Percentiles rank a stretch among this genome's conserved stretches.
Conservation (phyloP, 2,797 vertebrate species). For the Acanthurus tractus region DNA sequence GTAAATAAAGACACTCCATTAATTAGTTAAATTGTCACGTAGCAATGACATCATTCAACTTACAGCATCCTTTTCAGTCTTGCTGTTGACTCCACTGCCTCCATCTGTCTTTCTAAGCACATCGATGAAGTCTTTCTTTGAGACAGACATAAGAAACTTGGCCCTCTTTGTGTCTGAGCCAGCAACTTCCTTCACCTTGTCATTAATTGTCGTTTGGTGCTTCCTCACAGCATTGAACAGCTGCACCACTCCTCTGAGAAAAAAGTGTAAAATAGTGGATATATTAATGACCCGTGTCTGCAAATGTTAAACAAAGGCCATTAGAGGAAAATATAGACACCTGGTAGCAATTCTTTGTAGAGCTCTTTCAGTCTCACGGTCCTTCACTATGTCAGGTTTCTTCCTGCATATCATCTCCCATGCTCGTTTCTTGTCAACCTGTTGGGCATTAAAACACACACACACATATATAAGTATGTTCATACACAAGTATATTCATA, state of each 20-base stretch:
- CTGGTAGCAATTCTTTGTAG: constrained; percentile 95
- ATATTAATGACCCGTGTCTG: neutral
- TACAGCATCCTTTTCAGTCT: constrained; percentile 68
- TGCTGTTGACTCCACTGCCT: neutral
- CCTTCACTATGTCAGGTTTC: constrained; percentile 92
- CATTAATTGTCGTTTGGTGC: constrained; percentile 90
- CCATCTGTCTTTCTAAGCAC: constrained; percentile 86
- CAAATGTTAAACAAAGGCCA: neutral
- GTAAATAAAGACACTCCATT: neutral
- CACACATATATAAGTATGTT: neutral
- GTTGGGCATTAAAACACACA: constrained; percentile 2
- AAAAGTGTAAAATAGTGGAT: neutral
- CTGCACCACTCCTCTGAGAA: constrained; percentile 92
- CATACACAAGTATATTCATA: too few relatives aligned
- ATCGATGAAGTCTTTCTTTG: constrained; percentile 95
- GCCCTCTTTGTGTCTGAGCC: constrained; percentile 91
- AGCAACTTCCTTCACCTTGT: constrained; percentile 89
- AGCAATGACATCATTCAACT: constrained; percentile 32
- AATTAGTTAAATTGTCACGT: neutral
- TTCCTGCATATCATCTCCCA: constrained; percentile 96
- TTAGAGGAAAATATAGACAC: constrained; percentile 65
- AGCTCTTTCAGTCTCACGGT: constrained; percentile 89
- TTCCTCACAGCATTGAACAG: constrained; percentile 95
- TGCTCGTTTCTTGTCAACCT: constrained; percentile 88
- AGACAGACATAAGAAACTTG: constrained; percentile 91